phyloP scores from a whole-genome alignment of 2,888 invertebrate genomes.

The Mesochorus sp. region DNA sequence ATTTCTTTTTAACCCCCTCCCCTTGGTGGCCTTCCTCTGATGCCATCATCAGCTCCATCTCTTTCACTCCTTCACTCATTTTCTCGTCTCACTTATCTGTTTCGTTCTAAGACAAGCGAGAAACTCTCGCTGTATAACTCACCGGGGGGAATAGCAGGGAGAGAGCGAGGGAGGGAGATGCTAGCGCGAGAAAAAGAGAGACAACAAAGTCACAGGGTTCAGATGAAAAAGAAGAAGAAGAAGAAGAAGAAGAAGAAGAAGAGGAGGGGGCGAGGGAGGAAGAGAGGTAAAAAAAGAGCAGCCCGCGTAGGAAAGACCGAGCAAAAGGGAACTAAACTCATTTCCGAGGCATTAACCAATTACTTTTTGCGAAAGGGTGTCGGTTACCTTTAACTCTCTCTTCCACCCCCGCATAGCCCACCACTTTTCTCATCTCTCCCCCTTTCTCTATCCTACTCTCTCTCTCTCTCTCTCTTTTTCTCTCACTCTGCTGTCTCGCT shows the following conservation, averaged over 20 bases:
- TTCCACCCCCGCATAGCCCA: slow-evolving; percentile 41
- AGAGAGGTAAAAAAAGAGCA: slow-evolving; percentile 59
- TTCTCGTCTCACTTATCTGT: slow-evolving; percentile 45
- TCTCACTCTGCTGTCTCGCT: neutral
- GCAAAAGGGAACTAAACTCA: slow-evolving; percentile 81
- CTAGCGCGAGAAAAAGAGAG: slow-evolving; percentile 51
- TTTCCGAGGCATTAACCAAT: slow-evolving; percentile 82
- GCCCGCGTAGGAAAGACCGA: slow-evolving; percentile 63
- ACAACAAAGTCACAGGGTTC: slow-evolving; percentile 23
- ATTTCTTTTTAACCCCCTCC: slow-evolving; percentile 51
- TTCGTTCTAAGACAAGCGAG: slow-evolving; percentile 49
- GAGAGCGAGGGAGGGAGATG: too few species aligned
- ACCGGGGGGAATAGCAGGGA: slow-evolving; percentile 37
- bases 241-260: slow-evolving; percentile 44
- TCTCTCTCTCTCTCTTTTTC: slow-evolving; percentile 21
- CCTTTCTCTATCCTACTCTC: slow-evolving; percentile 50
- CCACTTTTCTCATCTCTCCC: slow-evolving; percentile 38
- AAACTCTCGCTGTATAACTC: slow-evolving; percentile 50
- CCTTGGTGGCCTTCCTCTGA: slow-evolving; percentile 14
- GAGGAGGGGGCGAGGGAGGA: slow-evolving; percentile 46
- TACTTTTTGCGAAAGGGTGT: slow-evolving; percentile 81
- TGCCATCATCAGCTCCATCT: slow-evolving; percentile 41
- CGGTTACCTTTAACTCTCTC: slow-evolving; percentile 76
- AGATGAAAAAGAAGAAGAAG: slow-evolving; percentile 30
- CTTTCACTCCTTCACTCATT: slow-evolving; percentile 16